Evolutionary conservation across 2,113 vertebrate genomes (phyloP).

Genomic region (Cepphus grylle): DNA sequence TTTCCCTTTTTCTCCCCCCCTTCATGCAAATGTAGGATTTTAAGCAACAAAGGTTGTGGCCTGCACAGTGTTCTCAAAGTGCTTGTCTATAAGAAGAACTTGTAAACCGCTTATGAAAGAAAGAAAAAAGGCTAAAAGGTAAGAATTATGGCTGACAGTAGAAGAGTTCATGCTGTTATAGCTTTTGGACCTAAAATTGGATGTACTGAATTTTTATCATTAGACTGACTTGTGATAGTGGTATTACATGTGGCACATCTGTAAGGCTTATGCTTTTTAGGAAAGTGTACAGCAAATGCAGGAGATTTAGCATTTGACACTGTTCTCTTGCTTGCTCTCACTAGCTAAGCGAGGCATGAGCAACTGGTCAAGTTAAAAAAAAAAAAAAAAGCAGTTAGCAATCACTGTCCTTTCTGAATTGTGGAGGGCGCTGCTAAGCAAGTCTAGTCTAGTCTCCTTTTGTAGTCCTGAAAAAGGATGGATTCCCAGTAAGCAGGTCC

Average conservation of each 20-base stretch:
- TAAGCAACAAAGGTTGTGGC: not conserved
- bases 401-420: not conserved
- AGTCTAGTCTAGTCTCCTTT: not conserved
- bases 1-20: too few relatives aligned
- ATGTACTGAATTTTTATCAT: not conserved
- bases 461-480: not conserved
- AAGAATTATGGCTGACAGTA: not conserved
- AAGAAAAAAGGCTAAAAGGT: not conserved
- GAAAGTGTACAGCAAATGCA: not conserved
- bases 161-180: not conserved
- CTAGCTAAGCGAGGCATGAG: not conserved
- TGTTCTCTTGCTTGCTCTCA: not conserved
- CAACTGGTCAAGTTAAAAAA: not conserved
- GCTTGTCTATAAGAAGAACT: not conserved
- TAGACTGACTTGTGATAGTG: not conserved
- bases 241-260: not conserved
- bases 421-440: not conserved
- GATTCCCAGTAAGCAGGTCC: not conserved
- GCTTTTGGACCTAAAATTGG: not conserved
- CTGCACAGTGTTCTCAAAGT: not conserved
- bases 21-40: not conserved
- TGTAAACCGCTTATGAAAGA: not conserved
- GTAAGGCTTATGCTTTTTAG: not conserved
- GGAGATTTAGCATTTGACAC: not conserved
- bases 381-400: not conserved